phyloP scores from a whole-genome alignment of 2,113 vertebrate genomes.

The Cyphomyrus plagiostoma region DNA sequence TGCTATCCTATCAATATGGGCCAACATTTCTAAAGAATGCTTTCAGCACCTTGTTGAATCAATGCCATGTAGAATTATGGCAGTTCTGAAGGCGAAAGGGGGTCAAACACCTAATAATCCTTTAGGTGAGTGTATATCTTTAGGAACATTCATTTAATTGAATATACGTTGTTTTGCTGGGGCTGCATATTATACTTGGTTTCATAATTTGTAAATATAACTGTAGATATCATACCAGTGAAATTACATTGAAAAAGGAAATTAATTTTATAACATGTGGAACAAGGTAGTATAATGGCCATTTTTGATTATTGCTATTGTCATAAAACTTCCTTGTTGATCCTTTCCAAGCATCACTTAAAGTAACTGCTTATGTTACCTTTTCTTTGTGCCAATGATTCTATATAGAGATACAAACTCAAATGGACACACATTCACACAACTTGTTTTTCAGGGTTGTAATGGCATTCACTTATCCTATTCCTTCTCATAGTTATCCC shows the following conservation, averaged over 20 bases:
- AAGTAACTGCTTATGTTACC: not conserved
- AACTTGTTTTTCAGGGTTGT: not conserved
- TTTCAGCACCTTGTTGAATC: too few relatives aligned
- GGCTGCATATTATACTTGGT: not conserved
- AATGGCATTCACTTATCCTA: not conserved
- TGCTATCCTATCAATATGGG: too few relatives aligned
- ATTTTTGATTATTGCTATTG: not conserved
- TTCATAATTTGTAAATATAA: not conserved
- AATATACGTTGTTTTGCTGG: not conserved
- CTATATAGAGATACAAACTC: not conserved
- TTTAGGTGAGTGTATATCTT: too few relatives aligned
- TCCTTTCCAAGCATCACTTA: not conserved
- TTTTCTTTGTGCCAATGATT: not conserved
- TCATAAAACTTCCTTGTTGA: not conserved
- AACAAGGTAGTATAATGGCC: not conserved
- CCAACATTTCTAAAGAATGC: too few relatives aligned
- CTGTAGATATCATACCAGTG: not conserved
- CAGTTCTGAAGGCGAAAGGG: too few relatives aligned
- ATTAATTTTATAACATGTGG: not conserved
- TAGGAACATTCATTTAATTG: not conserved
- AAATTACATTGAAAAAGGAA: not conserved
- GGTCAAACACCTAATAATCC: too few relatives aligned
- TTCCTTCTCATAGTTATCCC: not conserved
- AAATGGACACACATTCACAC: not conserved
- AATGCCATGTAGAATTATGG: too few relatives aligned